Conservation (phyloP, 1,140 invertebrate genomes). For the Ectropis grisescens region DNA sequence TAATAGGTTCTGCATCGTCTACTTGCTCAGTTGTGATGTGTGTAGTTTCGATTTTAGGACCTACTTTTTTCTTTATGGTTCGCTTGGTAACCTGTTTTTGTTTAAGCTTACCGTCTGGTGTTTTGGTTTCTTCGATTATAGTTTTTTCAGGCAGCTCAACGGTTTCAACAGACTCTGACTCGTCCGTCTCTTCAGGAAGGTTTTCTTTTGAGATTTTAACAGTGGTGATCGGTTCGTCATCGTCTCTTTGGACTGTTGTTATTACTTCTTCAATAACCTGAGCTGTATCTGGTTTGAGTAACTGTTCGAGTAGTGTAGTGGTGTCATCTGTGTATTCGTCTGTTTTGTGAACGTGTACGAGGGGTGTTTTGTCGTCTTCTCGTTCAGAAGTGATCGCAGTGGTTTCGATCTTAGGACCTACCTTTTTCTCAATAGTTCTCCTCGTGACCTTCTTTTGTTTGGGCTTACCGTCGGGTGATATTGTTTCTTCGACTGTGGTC, state of each 20-base stretch:
- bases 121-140: too few relatives aligned
- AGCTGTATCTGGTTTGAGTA: conserved; percentile 25
- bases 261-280: conserved; percentile 32
- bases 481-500: conserved; percentile 1
- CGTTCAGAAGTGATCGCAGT: conserved; percentile 31
- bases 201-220: conserved; percentile 42
- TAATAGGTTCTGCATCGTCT: conserved; percentile 49
- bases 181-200: too few relatives aligned
- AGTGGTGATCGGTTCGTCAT: conserved; percentile 44
- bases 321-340: conserved; percentile 29
- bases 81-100: too few relatives aligned
- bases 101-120: too few relatives aligned
- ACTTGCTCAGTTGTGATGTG: conserved; percentile 64
- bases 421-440: conserved; percentile 38
- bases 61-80: conserved; percentile 41
- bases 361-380: conserved; percentile 26
- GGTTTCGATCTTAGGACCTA: conserved; percentile 30
- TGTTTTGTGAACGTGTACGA: conserved; percentile 25
- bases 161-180: too few relatives aligned
- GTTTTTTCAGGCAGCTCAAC: too few relatives aligned
- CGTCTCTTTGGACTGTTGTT: conserved; percentile 32
- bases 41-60: conserved; percentile 27
- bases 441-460: conserved; percentile 50
- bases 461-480: conserved; percentile 33
- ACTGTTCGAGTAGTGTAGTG: conserved; percentile 12